Evolutionary conservation across 2,888 invertebrate genomes (phyloP), one percentile per base, ranked within the genome.

Genomic region (Xestia sexstrigata): DNA sequence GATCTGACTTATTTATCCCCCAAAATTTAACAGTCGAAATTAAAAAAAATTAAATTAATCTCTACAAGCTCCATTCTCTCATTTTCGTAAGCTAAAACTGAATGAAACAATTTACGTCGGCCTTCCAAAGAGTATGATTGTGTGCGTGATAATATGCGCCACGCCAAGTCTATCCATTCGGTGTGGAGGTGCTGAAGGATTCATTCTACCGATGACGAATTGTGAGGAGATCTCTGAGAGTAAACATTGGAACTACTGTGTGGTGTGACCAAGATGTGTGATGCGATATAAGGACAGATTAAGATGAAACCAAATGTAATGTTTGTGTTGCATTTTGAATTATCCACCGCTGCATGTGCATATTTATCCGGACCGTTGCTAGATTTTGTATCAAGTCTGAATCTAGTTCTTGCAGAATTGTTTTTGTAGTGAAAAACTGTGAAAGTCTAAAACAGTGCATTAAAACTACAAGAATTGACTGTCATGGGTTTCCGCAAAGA

Each of bases 131-230:
- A 30, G n/a, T 69, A 65, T 79, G 20, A 79, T 70, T 49, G 73
- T 63, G 62, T 42, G 47, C 30, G 58, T 67, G 67, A 82, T 70
- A 60, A 58, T 35, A 8, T 42, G 17, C 4, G 1, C 65, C 52
- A 35, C 49, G 75, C 74, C 78, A 69, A 70, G 77, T 89, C 88
- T 87, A 82, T 83, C 8, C 76, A 35, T 76, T 82, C 63, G 11
- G 45, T 63, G 76, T 85, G 82, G 70, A 78, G 81, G 93, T 91
- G 95, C 88, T 91, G 96, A 96, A 81, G 74, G 96, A 96, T 96
- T 96, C 94, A 96, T 96, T 94, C 92, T 86, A 88, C 90, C 92
- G 95, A 96, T 96, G 96, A 96, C 93, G 95, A 96, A 96, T 95
- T 94, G 94, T 93, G 92, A 91, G 89, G 90, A 91, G 90, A 92